These are phyloP conservation scores for Cydia splendana DNA, from an alignment of 1,140 invertebrate species.

Conservation along the genomic window DNA sequence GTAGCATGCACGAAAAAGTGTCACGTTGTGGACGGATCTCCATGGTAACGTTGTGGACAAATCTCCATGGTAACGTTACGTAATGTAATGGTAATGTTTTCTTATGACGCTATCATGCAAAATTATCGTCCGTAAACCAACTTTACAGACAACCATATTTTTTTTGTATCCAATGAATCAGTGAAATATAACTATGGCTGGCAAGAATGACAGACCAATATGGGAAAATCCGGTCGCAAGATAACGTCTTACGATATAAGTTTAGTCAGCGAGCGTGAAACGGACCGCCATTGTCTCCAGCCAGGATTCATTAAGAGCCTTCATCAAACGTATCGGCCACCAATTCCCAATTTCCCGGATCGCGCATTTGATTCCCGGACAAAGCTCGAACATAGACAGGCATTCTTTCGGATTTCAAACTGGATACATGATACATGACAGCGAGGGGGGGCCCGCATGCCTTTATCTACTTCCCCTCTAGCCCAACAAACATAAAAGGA, in stretches of 20 bases:
- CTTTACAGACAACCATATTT: too few species aligned
- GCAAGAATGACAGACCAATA: too few species aligned
- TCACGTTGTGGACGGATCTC: too few species aligned
- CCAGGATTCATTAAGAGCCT: slow-evolving; percentile 10
- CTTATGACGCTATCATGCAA: too few species aligned
- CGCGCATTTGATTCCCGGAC: slow-evolving; percentile 23
- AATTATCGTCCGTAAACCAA: too few species aligned
- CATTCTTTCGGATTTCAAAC: slow-evolving; percentile 54
- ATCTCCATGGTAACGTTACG: too few species aligned
- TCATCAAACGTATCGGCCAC: slow-evolving; percentile 5
- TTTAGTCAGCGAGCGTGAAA: neutral
- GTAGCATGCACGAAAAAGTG: too few species aligned
- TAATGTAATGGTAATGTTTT: too few species aligned
- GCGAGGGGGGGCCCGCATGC: slow-evolving; percentile 59
- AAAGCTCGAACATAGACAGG: slow-evolving; percentile 23
- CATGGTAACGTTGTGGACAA: too few species aligned
- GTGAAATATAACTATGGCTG: too few species aligned
- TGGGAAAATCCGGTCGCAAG: neutral
- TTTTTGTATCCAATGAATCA: too few species aligned
- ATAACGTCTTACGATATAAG: neutral
- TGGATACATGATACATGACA: slow-evolving; percentile 64
- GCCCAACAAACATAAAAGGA: slow-evolving; percentile 53
- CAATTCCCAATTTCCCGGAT: slow-evolving; percentile 27
- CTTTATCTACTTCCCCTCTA: slow-evolving; percentile 56
- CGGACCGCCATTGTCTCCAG: neutral